phyloP scores from a whole-genome alignment of 1,140 invertebrate genomes.

The Centruroides sculpturatus region DNA sequence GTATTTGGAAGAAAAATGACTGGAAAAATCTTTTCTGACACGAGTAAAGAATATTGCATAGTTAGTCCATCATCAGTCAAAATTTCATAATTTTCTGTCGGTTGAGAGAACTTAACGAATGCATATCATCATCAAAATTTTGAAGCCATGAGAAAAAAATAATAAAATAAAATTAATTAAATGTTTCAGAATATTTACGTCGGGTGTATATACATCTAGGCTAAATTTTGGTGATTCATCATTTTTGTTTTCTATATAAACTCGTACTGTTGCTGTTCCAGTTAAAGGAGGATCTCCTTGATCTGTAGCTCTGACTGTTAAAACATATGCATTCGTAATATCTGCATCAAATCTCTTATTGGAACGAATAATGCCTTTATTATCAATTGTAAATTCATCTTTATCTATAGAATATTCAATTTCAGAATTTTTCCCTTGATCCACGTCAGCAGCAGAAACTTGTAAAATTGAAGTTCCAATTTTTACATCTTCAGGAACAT shows the following conservation, averaged over 20 bases:
- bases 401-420: constrained; percentile 84
- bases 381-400: constrained; percentile 82
- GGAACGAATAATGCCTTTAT: constrained; percentile 71
- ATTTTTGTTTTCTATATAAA: constrained; percentile 63
- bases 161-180: no score
- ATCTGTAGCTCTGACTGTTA: constrained; percentile 78
- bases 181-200: no score
- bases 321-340: constrained; percentile 88
- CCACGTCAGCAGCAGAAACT: constrained; percentile 39
- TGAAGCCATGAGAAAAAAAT: no score
- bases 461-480: constrained; percentile 76
- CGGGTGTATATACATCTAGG: constrained; percentile 49
- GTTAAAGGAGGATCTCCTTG: constrained; percentile 79
- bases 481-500: constrained; percentile 84
- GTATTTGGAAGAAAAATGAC: no score
- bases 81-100: no score
- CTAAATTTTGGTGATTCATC: constrained; percentile 91
- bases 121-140: no score
- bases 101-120: no score
- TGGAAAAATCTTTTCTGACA: no score
- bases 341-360: constrained; percentile 41
- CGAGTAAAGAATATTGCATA: no score
- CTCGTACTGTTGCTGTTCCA: constrained; percentile 74
- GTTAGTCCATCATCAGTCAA: no score
- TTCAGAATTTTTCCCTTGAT: constrained; percentile 82